Base-by-base conservation (phyloP, 2,113 vertebrate species). In the Arvicanthis niloticus region DNA sequence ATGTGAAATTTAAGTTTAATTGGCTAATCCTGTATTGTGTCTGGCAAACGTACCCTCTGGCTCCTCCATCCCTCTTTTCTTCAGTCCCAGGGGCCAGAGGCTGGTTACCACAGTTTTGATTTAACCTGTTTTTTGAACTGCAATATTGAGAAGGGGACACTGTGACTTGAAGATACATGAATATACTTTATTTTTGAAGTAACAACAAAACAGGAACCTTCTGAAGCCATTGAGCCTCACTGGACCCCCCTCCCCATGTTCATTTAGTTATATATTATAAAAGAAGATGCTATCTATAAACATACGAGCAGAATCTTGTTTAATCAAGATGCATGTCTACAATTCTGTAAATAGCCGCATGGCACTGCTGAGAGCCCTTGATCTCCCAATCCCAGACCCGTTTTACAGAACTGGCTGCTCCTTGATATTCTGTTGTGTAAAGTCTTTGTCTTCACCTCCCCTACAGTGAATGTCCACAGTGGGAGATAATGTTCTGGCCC, bases 301-400 rank as follows among this genome's bases (percentile, higher is more conserved):
- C 98, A 98, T 98, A 97, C 58, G 99, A 98, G 97, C 99, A 99
- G 98, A 95, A 68, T 45, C 91, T 96, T 87, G 90, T 94, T 85
- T 67, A 92, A 48, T 78, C 91, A 73, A 96, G 94, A 82, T 99
- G 99, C 99, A 99, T 99, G 99, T 98, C 99, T 98, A 98, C 98
- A 98, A 98, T 98, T 97, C 94, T 98, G 98, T 99, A 99, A 98
- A 99, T 98, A 99, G 98, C 98, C 98, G 99, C 99, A 99, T 99
- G 99, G 99, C 98, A 19, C 37, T 9, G 92, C 97, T 45, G 88
- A 75, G 91, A 91, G 31, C 70, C 29, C 91, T 90, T 12, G 58
- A 48, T 42, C 95, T 65, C 72, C 67, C 42, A 89, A 62, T 90
- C 85, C 93, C 48, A 31, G 26, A 51, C 85, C 93, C 31, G 19